Evolutionary conservation across 2,797 vertebrate genomes (phyloP).

Genomic region (Platalea minor): DNA sequence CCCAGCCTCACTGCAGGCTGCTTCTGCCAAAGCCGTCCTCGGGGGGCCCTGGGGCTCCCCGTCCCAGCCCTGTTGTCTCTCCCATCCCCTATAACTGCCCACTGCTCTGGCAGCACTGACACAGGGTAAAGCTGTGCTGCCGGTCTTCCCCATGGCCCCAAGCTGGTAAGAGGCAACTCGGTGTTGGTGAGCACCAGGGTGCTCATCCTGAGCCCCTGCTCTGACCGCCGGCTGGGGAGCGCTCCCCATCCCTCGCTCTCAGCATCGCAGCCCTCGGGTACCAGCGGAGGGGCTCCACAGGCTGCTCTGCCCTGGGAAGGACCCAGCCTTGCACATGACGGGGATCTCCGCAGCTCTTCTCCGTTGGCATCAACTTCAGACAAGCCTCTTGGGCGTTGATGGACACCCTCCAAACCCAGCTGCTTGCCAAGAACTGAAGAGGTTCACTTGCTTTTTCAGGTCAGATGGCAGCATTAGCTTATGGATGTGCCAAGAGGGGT

Average conservation of each 20-base stretch:
- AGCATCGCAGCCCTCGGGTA: not conserved
- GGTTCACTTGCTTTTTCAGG: not conserved
- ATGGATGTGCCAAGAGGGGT: not conserved
- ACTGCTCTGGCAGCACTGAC: not conserved
- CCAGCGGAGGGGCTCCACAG: not conserved
- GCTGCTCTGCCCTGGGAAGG: not conserved
- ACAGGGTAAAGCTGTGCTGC: not conserved
- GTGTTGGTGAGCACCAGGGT: not conserved
- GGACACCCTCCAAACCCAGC: not conserved
- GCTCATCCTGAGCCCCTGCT: not conserved
- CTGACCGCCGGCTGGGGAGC: not conserved
- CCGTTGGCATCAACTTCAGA: not conserved
- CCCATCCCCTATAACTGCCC: not conserved
- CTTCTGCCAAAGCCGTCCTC: not conserved
- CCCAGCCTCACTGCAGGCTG: not conserved
- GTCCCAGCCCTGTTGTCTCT: not conserved
- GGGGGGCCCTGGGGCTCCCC: too few species aligned
- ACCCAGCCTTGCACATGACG: rapidly evolving
- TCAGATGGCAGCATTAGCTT: not conserved
- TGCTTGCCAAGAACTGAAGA: not conserved
- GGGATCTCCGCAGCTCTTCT: not conserved
- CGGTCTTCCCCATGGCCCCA: rapidly evolving
- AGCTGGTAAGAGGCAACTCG: not conserved
- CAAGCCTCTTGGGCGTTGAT: not conserved
- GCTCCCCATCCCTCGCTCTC: not conserved